phyloP scores from a whole-genome alignment of 2,113 vertebrate species.

The Otolemur garnettii region DNA sequence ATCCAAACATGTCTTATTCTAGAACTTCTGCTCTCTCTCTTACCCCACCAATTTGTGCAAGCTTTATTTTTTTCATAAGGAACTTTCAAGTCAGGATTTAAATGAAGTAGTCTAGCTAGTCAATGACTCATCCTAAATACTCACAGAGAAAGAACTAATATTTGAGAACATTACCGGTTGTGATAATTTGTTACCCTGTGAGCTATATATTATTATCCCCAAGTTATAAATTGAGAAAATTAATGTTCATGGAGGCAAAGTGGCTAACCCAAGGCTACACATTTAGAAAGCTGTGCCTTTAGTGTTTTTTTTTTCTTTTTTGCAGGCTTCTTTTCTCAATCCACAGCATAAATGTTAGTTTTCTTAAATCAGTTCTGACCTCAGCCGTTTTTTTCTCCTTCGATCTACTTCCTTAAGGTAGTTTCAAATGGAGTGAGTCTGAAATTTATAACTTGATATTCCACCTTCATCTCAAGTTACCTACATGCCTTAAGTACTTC shows the following conservation, averaged over 20 bases:
- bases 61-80: not conserved
- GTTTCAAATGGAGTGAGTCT: not conserved
- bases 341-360: not conserved
- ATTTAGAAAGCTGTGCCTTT: not conserved
- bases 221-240: conserved; percentile 18
- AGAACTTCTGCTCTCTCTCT: not conserved
- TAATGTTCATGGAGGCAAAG: not conserved
- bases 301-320: not conserved
- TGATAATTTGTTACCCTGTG: not conserved
- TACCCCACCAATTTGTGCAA: not conserved
- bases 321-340: not conserved
- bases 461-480: not conserved
- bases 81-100: not conserved
- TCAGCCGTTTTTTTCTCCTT: not conserved
- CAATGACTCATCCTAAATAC: not conserved
- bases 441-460: not conserved
- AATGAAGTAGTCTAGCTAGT: not conserved
- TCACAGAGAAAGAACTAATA: not conserved
- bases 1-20: not conserved
- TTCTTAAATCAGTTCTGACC: not conserved
- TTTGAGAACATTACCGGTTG: not conserved
- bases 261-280: not conserved
- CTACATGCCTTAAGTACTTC: not conserved
- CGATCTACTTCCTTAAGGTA: not conserved
- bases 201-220: not conserved